These are phyloP conservation scores for Melanotus villosus DNA, from an alignment of 2,888 invertebrate genomes.

Conservation along the genomic window DNA sequence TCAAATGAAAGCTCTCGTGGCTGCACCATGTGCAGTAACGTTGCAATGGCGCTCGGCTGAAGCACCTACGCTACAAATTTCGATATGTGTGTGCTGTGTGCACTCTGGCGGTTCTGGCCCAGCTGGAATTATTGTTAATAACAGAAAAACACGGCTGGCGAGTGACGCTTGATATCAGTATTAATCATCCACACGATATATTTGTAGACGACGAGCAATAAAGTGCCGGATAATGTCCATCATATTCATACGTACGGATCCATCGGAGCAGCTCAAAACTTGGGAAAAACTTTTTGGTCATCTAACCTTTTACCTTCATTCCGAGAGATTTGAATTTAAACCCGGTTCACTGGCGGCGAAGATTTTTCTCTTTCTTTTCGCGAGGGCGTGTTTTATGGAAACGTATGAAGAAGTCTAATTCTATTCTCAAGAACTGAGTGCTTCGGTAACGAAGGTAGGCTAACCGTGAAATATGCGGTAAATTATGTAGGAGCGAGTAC, in stretches of 20 bases:
- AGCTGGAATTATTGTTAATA: conserved; percentile 40
- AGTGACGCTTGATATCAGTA: conserved; percentile 33
- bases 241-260: conserved; percentile 25
- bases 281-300: conserved; percentile 17
- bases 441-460: conserved; percentile 32
- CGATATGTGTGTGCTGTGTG: conserved; percentile 28
- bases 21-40: conserved; percentile 40
- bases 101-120: conserved; percentile 19
- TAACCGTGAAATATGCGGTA: conserved; percentile 43
- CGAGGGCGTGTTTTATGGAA: conserved; percentile 27
- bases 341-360: conserved; percentile 7
- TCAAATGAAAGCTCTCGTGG: conserved; percentile 43
- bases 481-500: conserved; percentile 41
- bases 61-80: conserved; percentile 38
- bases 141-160: conserved; percentile 39
- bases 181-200: conserved; percentile 32
- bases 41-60: conserved; percentile 17
- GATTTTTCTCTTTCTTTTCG: background rate
- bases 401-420: conserved; percentile 35
- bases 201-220: conserved; percentile 38
- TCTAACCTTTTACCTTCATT: conserved; percentile 19
- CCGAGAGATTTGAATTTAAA: conserved; percentile 19
- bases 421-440: conserved; percentile 31
- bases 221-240: conserved; percentile 28
- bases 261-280: conserved; percentile 14